Evolutionary conservation across 2,888 invertebrate species (phyloP), one percentile per base, ranked within the genome.

Genomic region (Eudasyphora cyanicolor): DNA sequence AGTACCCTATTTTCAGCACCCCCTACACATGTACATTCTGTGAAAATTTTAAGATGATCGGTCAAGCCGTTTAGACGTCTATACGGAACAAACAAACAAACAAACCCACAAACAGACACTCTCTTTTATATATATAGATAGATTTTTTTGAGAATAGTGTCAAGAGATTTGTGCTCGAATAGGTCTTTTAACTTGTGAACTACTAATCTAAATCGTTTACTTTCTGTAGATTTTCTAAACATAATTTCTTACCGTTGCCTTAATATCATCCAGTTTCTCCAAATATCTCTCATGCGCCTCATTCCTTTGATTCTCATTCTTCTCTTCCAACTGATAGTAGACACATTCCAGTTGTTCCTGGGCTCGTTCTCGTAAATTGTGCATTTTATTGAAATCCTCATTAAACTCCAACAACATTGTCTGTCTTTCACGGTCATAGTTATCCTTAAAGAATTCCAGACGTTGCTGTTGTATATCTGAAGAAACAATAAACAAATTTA

Each of bases 301-400:
- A 19, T 89, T 88, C 57, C 91, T 88, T 12, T 92, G 84, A 0
- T 85, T 85, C 0, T 89, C 88, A 0, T 87, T 93, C 54, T 93
- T 91, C 27, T 93, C 91, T n/a, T 93, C 92, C 87, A 95, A 92
- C 51, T 94, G 94, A 87, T 93, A 94, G n/a, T 93, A 93, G 42
- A 95, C 93, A 29, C 93, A 92, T 82, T 94, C 94, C 77, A 95
- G 88, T 74, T 94, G 93, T 74, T 93, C 93, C 86, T 95, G 95
- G 0, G 93, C 93, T 54, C 92, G 91, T 1, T 93, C 93, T 76
- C 94, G 93, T 62, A 92, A 90, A 10, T 93, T 91, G 19, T 93
- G 92, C 21, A 94, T 92, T 0, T 93, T 92, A 7, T 92, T 89
- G 62, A 95, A 94, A 82, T 94, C 93, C 83, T 92, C 92, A 27